phyloP scores from a whole-genome alignment of 2,113 vertebrate genomes.

The Diadophis punctatus region DNA sequence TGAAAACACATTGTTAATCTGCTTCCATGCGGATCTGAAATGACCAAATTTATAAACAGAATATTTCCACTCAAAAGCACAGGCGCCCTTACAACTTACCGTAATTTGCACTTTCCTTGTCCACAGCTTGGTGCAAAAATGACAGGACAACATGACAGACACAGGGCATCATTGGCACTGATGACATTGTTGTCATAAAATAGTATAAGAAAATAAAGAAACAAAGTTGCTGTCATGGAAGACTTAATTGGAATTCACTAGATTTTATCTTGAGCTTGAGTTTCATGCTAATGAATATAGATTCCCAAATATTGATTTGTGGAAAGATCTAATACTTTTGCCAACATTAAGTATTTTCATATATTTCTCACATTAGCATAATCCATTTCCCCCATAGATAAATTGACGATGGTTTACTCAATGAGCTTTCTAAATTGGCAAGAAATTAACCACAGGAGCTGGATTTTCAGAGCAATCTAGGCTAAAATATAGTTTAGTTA shows the following conservation, averaged over 20 bases:
- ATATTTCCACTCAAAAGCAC: neutral
- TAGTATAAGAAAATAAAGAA: neutral
- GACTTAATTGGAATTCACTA: neutral
- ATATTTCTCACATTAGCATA: neutral
- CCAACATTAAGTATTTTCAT: neutral
- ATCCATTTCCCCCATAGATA: neutral
- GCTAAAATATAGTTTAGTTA: neutral
- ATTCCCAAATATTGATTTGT: neutral
- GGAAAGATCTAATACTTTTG: neutral
- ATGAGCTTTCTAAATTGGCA: neutral
- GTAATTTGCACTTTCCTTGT: neutral
- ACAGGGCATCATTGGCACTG: neutral
- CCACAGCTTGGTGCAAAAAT: neutral
- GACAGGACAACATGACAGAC: neutral
- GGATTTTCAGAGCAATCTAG: neutral
- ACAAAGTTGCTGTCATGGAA: neutral
- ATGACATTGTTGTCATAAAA: neutral
- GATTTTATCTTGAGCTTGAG: neutral
- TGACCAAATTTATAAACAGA: neutral
- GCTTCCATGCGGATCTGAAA: neutral
- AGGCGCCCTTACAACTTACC: neutral
- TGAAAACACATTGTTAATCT: neutral
- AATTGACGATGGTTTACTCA: neutral
- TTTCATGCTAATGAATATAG: neutral
- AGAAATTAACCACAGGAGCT: neutral